Evolutionary conservation across 2,888 invertebrate species (phyloP), one percentile per base, ranked within the genome.

Genomic region (Coecobrya sp.): DNA sequence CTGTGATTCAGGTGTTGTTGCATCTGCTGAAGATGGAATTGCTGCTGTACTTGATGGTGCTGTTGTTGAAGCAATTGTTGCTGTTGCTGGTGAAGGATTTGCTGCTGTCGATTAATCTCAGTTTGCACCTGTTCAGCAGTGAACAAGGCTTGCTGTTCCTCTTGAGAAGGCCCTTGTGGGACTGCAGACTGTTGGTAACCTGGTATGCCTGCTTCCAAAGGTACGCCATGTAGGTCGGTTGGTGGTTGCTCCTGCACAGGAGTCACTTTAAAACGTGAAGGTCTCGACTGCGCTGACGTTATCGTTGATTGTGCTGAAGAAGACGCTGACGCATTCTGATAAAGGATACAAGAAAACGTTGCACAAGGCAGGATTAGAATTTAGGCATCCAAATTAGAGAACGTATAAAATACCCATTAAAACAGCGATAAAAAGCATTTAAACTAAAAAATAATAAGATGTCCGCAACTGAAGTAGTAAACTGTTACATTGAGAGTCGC

Each of bases 201-300:
- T 13, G 49, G 25, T 36, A n/a, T n/a, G 36, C 86, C 16, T 42
- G 19, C 22, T 11, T 91, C 86, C 30, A 86, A 65, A 36, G 85
- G 81, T 52, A 30, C 55, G 13, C 86, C 86, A 68, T 86, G 90
- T 5, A 90, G 19, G 27, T 90, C 79, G n/a, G 85, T 84, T 8
- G 93, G 93, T 13, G 93, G 92, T 36, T 92, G 90, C 42, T 93
- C 94, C 22, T 89, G 89, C 11, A 93, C 93, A 27, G 93, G 94
- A 11, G 93, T 93, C 10, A 93, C 93, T 49, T 93, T 94, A 59
- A 93, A 93, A 19, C 93, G 90, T 16, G 91, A 92, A 10, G 86
- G 82, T 59, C 86, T 92, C 19, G 81, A 81, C 30, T 81, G 81
- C 0, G 55, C 81, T 7, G 55, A 55, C 7, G 62, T 62, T 10